Base-by-base conservation (phyloP, 2,113 vertebrate genomes). In the Amphilophus citrinellus region DNA sequence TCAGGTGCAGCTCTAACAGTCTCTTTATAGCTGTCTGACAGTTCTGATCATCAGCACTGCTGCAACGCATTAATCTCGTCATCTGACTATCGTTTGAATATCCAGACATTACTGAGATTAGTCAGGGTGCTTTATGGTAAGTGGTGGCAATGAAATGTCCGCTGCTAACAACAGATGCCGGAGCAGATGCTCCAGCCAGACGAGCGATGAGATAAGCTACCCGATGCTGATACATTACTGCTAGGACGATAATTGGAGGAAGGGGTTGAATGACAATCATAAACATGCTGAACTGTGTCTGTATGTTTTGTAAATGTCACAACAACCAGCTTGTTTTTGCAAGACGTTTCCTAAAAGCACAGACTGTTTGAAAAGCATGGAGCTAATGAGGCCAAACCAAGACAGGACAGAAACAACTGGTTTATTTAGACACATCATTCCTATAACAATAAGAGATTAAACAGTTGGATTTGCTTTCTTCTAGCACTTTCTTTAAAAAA, bases 121-220 rank as follows among this genome's bases (percentile, higher is more conserved):
- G 85, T 87, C 82, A 65, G 86, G 37, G 30, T 30, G 89, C 68
- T 89, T 56, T 79, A 80, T 84, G 82, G 68, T 90, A 79, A 90
- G 84, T 20, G 2, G 37, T 27, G 58, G 71, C 59, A 3, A 73
- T 80, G 71, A 84, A 84, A 80, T 75, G 84, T 80, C 50, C 8
- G 63, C 56, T 59, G 68, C 47, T 89, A 75, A 84, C 78, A 88
- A 77, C 92, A 94, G 94, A 91, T 91, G 92, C 84, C 57, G 2
- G 60, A 92, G 84, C 92, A 93, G 92, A 91, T 94, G 92, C 88
- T 82, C 10, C 56, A 39, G 83, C 42, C 39, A 44, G 76, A 83
- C 30, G 7, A 82, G 75, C 10, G 32, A 84, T 60, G 79, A 84
- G 71, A 83, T n/a, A 39, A 66, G 76, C 77, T 56, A 68, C 14